Evolutionary conservation across 2,113 vertebrate species (phyloP).

Genomic region (Thermophis baileyi): DNA sequence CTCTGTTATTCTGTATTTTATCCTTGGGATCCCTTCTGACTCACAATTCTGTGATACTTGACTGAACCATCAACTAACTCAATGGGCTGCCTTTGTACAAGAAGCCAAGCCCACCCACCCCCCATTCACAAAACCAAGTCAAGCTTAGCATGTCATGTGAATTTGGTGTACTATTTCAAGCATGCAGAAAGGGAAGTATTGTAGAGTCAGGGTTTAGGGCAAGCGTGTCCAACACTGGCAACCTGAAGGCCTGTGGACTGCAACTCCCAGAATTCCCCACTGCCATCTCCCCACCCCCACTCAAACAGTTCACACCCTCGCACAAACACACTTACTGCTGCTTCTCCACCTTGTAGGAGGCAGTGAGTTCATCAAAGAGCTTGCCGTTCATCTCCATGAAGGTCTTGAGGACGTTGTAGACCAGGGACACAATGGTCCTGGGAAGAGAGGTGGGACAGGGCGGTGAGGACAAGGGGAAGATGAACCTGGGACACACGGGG

Average conservation of each 20-base stretch:
- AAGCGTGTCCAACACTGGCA: too few species aligned
- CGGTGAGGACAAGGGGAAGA: background rate
- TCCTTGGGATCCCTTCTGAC: background rate
- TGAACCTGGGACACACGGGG: background rate
- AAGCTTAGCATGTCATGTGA: too few species aligned
- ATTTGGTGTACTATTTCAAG: too few species aligned
- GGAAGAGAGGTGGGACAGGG: background rate
- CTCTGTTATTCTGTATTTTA: background rate
- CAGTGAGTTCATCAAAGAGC: slow-evolving; percentile 89
- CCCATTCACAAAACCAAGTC: background rate
- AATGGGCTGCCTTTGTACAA: background rate
- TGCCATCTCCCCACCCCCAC: background rate
- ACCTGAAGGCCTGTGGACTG: too few species aligned
- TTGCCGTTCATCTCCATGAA: slow-evolving; percentile 96
- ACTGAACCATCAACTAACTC: background rate
- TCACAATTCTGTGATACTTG: background rate
- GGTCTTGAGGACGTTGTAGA: slow-evolving; percentile 93
- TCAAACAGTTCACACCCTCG: background rate
- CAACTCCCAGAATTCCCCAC: too few species aligned
- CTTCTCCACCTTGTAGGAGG: slow-evolving; percentile 92
- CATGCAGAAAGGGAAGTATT: too few species aligned
- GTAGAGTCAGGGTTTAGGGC: too few species aligned
- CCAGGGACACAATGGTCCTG: slow-evolving; percentile 91
- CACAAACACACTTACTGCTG: slow-evolving; percentile 81
- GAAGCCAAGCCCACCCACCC: background rate